These are phyloP conservation scores for Chloropsis hardwickii DNA, from an alignment of 2,113 vertebrate genomes.

Conservation along the genomic window DNA sequence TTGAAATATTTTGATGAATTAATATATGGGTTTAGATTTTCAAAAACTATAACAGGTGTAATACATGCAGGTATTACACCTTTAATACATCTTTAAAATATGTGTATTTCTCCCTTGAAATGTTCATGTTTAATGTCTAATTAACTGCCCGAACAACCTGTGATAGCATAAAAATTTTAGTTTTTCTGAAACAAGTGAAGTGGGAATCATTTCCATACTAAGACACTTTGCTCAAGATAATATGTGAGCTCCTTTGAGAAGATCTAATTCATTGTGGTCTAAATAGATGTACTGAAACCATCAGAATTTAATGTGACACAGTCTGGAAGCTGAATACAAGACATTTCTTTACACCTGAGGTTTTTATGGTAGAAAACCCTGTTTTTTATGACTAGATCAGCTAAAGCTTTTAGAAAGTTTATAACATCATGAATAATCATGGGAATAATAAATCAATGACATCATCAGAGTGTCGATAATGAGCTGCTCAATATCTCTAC, in stretches of 20 bases:
- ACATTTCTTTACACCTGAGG: neutral
- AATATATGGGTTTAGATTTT: neutral
- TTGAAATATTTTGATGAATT: neutral
- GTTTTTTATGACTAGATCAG: neutral
- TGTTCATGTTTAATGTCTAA: neutral
- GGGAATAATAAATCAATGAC: neutral
- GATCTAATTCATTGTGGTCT: neutral
- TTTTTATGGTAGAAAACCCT: neutral
- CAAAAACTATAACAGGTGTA: neutral
- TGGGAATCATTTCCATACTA: neutral
- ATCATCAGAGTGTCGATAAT: neutral
- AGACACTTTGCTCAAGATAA: neutral
- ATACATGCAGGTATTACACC: neutral
- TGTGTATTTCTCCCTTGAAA: neutral
- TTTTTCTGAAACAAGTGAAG: neutral
- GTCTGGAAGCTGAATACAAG: neutral
- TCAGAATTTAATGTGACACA: neutral
- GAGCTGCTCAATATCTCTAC: neutral
- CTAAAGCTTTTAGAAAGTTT: neutral
- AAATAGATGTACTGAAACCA: neutral
- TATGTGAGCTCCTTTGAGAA: neutral
- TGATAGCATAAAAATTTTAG: neutral
- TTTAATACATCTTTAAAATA: neutral
- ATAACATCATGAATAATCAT: neutral
- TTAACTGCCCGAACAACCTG: neutral